A percentile compares a stretch with the other conserved stretches of the same genome.
Evolutionary conservation across 1,140 invertebrate genomes (phyloP).

Genomic region (Globodera rostochiensis): DNA sequence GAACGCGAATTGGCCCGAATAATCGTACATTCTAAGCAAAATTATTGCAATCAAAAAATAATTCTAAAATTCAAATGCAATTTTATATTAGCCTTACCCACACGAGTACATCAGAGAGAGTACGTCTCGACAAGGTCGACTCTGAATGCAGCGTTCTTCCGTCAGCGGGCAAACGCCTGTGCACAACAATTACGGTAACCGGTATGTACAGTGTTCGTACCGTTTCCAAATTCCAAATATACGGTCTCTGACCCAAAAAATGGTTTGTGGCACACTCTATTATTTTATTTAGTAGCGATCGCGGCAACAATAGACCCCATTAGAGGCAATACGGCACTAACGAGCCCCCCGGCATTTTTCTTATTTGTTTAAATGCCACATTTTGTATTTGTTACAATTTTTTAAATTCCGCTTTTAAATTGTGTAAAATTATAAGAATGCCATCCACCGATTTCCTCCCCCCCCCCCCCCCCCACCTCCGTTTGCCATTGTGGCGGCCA

Average conservation of each 20-base stretch:
- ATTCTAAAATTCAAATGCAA: constrained; percentile 16
- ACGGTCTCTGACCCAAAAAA: too few species aligned
- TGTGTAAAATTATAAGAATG: background rate
- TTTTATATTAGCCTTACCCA: constrained; percentile 69
- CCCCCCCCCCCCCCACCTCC: constrained; percentile 74
- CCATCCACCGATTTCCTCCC: background rate
- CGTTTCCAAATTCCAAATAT: too few species aligned
- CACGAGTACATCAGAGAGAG: constrained; percentile 88
- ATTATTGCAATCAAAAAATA: background rate
- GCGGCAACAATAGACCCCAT: too few species aligned
- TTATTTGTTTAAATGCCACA: too few species aligned
- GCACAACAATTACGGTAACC: background rate
- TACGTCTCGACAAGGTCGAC: constrained; percentile 69
- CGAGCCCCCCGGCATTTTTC: too few species aligned
- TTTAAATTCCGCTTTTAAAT: too few species aligned
- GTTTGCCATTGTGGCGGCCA: constrained; percentile 91
- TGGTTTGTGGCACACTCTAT: too few species aligned
- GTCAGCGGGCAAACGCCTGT: constrained; percentile 87
- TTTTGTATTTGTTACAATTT: too few species aligned
- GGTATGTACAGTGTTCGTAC: too few species aligned
- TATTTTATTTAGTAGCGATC: too few species aligned
- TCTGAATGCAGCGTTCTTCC: constrained; percentile 79
- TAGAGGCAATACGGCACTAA: too few species aligned
- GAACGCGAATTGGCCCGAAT: constrained; percentile 96
- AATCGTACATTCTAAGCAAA: constrained; percentile 81